A percentile compares a stretch with the other conserved stretches of the same genome.
These are phyloP conservation scores for Sphenopsis melanotis DNA, from an alignment of 2,797 vertebrate species.

Conservation along the genomic window DNA sequence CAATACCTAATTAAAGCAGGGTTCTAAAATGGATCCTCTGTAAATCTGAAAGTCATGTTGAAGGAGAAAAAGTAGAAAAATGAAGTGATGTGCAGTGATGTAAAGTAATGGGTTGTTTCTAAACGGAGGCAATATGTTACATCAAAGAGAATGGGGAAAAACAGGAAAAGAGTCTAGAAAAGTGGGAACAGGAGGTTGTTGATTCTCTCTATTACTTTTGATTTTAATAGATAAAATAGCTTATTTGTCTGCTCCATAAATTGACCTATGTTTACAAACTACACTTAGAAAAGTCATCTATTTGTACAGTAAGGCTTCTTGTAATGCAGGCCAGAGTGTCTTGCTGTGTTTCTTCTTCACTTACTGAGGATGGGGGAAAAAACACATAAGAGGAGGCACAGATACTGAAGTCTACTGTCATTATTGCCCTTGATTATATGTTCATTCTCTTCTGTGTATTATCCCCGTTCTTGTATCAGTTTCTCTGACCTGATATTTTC, in stretches of 20 bases:
- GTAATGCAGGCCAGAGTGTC: not conserved
- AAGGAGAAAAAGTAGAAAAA: not conserved
- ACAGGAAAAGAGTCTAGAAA: not conserved
- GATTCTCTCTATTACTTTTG: not conserved
- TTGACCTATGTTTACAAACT: not conserved
- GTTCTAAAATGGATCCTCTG: not conserved
- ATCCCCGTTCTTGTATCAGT: not conserved
- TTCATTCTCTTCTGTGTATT: not conserved
- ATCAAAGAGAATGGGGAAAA: not conserved
- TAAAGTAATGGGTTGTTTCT: not conserved
- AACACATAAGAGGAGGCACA: not conserved
- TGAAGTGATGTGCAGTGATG: not conserved
- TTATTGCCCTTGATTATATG: not conserved
- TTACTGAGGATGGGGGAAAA: not conserved
- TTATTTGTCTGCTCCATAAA: not conserved
- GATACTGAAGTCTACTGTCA: not conserved
- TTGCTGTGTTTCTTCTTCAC: not conserved
- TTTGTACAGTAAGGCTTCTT: not conserved
- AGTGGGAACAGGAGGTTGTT: not conserved
- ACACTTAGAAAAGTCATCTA: not conserved
- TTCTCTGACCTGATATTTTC: not conserved
- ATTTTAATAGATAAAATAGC: not conserved
- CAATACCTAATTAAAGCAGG: conserved; percentile 1
- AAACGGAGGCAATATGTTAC: not conserved
- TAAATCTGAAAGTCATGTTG: conserved; percentile 2